A percentile compares a stretch with the other conserved stretches of the same genome.
Conservation (phyloP, 64 coral and sea anemone genomes). For the Pocillopora verrucosa region DNA sequence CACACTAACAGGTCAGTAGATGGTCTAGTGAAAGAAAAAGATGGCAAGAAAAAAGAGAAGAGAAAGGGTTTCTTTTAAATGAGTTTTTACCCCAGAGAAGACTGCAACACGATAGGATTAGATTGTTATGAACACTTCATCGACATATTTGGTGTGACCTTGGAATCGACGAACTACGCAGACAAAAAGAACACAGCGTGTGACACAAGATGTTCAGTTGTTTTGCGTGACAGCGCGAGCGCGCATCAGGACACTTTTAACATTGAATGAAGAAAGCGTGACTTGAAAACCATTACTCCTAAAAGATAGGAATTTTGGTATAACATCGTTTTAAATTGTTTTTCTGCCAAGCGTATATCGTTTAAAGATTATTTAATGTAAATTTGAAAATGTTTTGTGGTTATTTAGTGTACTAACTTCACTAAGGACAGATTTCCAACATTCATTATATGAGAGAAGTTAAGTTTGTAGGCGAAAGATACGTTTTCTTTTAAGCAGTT, state of each 20-base stretch:
- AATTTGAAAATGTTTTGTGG: not conserved
- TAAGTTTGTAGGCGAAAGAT: not conserved
- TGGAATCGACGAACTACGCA: not conserved
- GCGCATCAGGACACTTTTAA: not conserved
- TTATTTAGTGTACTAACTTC: not conserved
- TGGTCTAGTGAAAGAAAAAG: conserved; percentile 64
- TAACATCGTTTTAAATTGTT: conserved; percentile 2
- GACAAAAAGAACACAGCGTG: not conserved
- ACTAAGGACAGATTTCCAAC: not conserved
- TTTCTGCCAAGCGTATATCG: not conserved
- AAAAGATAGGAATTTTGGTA: not conserved
- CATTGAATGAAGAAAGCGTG: not conserved
- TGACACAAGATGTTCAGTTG: not conserved
- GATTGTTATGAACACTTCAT: not conserved
- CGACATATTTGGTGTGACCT: not conserved
- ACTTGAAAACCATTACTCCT: not conserved
- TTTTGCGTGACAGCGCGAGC: not conserved
- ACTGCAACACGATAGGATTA: not conserved
- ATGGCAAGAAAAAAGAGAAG: conserved; percentile 60
- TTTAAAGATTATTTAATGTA: not conserved
- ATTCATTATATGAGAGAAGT: not conserved
- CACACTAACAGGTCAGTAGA: conserved; percentile 50
- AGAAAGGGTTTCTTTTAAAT: conserved; percentile 78
- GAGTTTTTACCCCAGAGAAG: not conserved
- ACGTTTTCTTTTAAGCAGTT: not conserved